Evolutionary conservation across 2,797 vertebrate species (phyloP).

Genomic region (Chloroceryle inda): DNA sequence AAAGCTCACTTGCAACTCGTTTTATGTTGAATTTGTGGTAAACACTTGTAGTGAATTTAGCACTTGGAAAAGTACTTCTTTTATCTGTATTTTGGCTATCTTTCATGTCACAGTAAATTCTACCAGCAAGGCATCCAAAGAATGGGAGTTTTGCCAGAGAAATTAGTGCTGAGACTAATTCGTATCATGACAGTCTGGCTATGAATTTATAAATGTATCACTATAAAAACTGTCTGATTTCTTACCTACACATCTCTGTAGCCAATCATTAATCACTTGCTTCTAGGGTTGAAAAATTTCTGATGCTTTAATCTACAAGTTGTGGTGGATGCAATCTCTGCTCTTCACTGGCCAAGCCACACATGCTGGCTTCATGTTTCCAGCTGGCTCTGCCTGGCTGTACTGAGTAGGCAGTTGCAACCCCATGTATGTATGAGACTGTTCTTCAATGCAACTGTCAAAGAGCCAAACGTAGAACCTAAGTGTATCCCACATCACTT

Average conservation of each 20-base stretch:
- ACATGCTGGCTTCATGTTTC: not conserved
- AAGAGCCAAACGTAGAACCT: not conserved
- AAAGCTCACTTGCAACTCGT: not conserved
- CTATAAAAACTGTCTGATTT: not conserved
- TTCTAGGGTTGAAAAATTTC: not conserved
- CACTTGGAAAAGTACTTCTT: slow-evolving; percentile 14
- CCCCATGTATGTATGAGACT: rapidly evolving
- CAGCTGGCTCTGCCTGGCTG: not conserved
- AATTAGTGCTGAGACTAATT: slow-evolving; percentile 38
- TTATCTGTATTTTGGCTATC: slow-evolving; percentile 41
- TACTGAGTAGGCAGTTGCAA: not conserved
- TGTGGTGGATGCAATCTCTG: not conserved
- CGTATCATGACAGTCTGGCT: slow-evolving; percentile 48
- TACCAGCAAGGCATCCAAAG: slow-evolving; percentile 34
- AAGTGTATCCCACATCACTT: not conserved
- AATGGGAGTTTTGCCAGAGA: slow-evolving; percentile 56
- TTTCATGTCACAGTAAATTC: slow-evolving; percentile 32
- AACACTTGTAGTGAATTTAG: not conserved
- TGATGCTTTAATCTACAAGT: not conserved
- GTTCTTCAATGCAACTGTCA: not conserved
- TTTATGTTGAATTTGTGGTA: not conserved
- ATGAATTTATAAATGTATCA: slow-evolving; percentile 37
- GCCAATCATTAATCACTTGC: not conserved
- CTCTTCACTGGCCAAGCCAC: not conserved
- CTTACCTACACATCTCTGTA: not conserved